Percentiles rank a stretch among this genome's conserved stretches.
These are phyloP conservation scores for Pteropus rufus DNA, from an alignment of 2,797 vertebrate genomes.

Conservation along the genomic window DNA sequence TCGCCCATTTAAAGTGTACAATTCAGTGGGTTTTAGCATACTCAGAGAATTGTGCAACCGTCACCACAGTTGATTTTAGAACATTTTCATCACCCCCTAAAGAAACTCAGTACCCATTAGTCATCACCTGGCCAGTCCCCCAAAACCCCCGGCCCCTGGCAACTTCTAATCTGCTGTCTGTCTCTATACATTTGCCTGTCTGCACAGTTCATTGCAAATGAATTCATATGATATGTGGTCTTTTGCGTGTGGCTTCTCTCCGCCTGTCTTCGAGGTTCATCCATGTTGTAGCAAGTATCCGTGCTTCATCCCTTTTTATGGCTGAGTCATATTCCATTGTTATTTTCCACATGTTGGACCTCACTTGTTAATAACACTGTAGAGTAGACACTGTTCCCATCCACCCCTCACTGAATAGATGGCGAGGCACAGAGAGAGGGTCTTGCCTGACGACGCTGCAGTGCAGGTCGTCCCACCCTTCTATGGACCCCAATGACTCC, in stretches of 20 bases:
- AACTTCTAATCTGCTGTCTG: fast-evolving
- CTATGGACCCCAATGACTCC: background rate
- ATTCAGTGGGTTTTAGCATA: fast-evolving
- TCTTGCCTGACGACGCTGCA: fast-evolving
- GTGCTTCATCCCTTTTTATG: fast-evolving
- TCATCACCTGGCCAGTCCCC: fast-evolving
- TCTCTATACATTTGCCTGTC: background rate
- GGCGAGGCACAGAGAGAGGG: fast-evolving
- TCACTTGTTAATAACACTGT: background rate
- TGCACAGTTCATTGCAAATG: background rate
- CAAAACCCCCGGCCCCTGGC: background rate
- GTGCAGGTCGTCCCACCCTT: fast-evolving
- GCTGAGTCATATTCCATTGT: fast-evolving
- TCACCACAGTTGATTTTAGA: background rate
- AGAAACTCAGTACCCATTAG: background rate
- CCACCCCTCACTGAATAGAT: fast-evolving
- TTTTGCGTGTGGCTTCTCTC: too few species aligned
- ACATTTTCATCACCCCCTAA: background rate
- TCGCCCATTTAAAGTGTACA: fast-evolving
- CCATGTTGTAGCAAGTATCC: fast-evolving
- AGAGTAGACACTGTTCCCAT: background rate
- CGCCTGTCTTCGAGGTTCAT: fast-evolving
- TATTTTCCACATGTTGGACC: background rate
- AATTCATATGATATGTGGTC: fast-evolving
- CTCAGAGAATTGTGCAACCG: background rate